Base-by-base conservation (phyloP, 2,797 vertebrate species). In the Sparus aurata region DNA sequence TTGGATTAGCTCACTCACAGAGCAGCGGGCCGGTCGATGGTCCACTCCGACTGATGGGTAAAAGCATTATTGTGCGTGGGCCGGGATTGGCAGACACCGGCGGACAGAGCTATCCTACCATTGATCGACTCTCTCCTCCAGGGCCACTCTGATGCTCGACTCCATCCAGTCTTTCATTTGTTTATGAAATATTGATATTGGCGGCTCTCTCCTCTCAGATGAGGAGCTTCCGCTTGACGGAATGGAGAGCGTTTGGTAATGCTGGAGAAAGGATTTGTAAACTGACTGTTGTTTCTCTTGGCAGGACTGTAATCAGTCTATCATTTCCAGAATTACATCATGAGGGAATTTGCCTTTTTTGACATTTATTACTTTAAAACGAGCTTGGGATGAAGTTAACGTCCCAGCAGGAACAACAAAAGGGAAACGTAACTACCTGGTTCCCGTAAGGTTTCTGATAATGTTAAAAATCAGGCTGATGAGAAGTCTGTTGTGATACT, bases 101-200 rank as follows among this genome's bases (percentile, higher is more conserved):
- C 52, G 43, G 83, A 77, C 84, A 75, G 87, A 91, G 80, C 86
- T 69, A 87, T 91, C 82, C 90, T 77, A 25, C 81, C 91, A 95
- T 93, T 92, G 95, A 96, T 95, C 82, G 77, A 57, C 75, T 67
- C 60, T 49, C 34, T 52, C 68, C 91, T 92, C 69, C 85, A 75
- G 93, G 85, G 89, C 63, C 80, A 22, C 86, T 85, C 88, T 79
- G 85, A 90, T 69, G 88, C 89, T 73, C 22, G 73, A 80, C 79
- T 91, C 88, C 82, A 88, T 93, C 91, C 91, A 86, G 79, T 83
- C 84, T 91, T 88, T 92, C 85, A 90, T 91, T 94, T 93, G 93
- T 94, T 93, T 92, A 94, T 95, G 89, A 96, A 96, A 96, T 96
- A 96, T 95, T 96, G 93, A 96, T 95, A 94, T 90, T 93, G 93